Base-by-base conservation (phyloP, 2,888 invertebrate genomes). In the Psylliodes chrysocephalus region DNA sequence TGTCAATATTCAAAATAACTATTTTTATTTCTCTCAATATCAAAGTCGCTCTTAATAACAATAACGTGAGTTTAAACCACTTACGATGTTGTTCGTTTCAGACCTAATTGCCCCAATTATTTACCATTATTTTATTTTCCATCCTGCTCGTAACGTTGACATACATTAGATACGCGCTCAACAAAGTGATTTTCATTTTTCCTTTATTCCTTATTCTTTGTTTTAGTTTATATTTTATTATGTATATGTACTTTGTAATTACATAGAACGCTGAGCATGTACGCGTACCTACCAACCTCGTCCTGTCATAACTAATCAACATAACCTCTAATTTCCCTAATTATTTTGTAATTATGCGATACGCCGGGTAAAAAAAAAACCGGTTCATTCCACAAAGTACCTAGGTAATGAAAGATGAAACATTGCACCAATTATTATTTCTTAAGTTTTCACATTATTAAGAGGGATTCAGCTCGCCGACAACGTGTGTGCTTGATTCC, bases 301-400 rank as follows among this genome's bases (percentile, higher is more conserved):
- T 25, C 47, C 28, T 25, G 47, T 47, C 47, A 22, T 28, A 28
- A 49, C 28, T 28, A 49, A 15, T 40, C 15, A 25, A 54, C 33
- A 47, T 35, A 54, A 54, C 40, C 40, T 28, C 6, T 54, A 18
- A 64, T 59, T 60, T 53, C 40, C 47, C 40, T 64, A 49, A 64
- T 64, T 59, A 54, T 54, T 25, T 3, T 8, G 46, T 44, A 47
- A 53, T 59, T 46, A 57, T 44, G n/a, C 18, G 33, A 25, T n/a
- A 33, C 30, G 46, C 6, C n/a, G n/a, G n/a, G 22, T 15, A 33
- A 30, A 18, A 14, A 30, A 33, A 40, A 22, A 40, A 25, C 17
- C 35, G 17, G 14, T 40, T 44, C 28, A 51, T 51, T 8, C 15
- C 28, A 14, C 53, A 40, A n/a, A 8, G 38, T n/a, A 18, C 33